Conservation (phyloP, 2,888 invertebrate species). For the Byasa hedistus region DNA sequence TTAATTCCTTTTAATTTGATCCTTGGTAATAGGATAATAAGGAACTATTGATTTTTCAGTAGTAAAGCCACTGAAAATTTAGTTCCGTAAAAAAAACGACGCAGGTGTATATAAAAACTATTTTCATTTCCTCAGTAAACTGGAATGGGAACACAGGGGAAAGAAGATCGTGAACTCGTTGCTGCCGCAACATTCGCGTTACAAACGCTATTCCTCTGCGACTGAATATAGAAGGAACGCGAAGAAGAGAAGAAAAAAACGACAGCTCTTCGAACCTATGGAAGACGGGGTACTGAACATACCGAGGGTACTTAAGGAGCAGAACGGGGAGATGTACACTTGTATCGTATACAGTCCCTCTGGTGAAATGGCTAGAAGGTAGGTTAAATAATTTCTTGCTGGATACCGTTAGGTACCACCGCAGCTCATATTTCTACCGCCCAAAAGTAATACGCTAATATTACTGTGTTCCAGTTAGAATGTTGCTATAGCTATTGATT, state of each 20-base stretch:
- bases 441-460: too few species aligned
- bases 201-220: constrained; percentile 51
- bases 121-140: constrained; percentile 47
- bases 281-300: constrained; percentile 81
- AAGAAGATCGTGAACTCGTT: constrained; percentile 60
- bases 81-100: too few species aligned
- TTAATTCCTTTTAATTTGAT: too few species aligned
- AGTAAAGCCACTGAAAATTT: too few species aligned
- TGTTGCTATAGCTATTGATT: too few species aligned
- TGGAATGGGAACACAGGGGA: constrained; percentile 75
- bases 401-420: neutral
- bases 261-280: constrained; percentile 59
- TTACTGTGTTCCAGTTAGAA: too few species aligned
- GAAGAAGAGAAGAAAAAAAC: constrained; percentile 54
- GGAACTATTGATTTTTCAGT: too few species aligned
- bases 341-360: constrained; percentile 88
- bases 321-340: constrained; percentile 89
- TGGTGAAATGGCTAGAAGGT: constrained; percentile 87
- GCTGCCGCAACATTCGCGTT: constrained; percentile 61
- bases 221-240: constrained; percentile 35
- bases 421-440: too few species aligned
- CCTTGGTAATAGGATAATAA: too few species aligned
- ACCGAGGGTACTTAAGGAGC: constrained; percentile 79
- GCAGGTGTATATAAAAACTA: too few species aligned
- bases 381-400: constrained; percentile 11